Evolutionary conservation across 2,888 invertebrate genomes (phyloP), one percentile per base, ranked within the genome.

Genomic region (Galerucella nymphaeae): DNA sequence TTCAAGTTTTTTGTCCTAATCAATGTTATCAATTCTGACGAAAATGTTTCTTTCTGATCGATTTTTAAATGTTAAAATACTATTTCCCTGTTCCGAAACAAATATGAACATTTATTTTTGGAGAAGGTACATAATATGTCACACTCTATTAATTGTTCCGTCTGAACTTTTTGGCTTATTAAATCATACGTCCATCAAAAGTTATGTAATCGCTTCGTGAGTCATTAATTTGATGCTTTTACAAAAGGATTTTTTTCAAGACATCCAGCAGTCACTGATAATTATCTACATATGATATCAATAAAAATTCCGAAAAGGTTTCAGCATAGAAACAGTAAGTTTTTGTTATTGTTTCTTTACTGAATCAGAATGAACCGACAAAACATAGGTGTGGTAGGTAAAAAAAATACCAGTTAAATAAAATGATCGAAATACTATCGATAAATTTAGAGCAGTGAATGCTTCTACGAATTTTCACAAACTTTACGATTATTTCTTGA

Each of bases 201-300:
- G 59, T n/a, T 30, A n/a, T 64, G 45, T 23, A 67, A 70, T 70
- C 70, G 66, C 69, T 72, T 48, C 41, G 63, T 63, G 55, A 58
- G 71, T 53, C 64, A 67, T 70, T 57, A 72, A 72, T 70, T 62
- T 59, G 70, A 70, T 50, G 50, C 59, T 72, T 53, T 42, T 45
- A 70, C 57, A 65, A 70, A 70, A 59, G 58, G 65, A 20, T 72
- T 64, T 58, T 50, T 50, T 55, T 64, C 63, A 70, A 66, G 76
- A 78, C 73, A 70, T 77, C 81, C 82, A 80, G 74, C 82, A 76
- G 81, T 75, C 79, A 67, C 45, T 67, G 74, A 77, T 82, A 81
- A 81, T 81, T 80, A 80, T 80, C 80, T 80, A 78, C 77, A 77
- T 80, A 75, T 78, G 80, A 79, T 80, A 81, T 81, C 80, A 80